These are phyloP conservation scores for Pachycephus smyrnensis DNA, from an alignment of 2,888 invertebrate genomes.

Conservation along the genomic window DNA sequence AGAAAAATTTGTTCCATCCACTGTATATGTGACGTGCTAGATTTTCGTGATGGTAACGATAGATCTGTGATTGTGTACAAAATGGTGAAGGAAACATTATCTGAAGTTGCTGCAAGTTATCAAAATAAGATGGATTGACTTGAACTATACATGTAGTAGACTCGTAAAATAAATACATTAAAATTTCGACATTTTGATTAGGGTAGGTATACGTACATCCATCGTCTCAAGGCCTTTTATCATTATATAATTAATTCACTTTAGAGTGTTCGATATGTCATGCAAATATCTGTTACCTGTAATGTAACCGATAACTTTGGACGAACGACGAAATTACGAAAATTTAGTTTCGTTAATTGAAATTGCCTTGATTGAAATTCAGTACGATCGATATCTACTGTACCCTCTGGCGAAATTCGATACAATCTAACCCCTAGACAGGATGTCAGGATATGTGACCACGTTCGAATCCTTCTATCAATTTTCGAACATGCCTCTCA, in stretches of 20 bases:
- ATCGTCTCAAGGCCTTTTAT: neutral
- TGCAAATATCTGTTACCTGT: neutral
- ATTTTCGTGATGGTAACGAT: neutral
- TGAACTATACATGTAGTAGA: neutral
- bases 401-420: slow-evolving; percentile 21
- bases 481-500: slow-evolving; percentile 29
- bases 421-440: slow-evolving; percentile 21
- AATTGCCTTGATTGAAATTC: slow-evolving; percentile 33
- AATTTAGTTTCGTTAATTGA: slow-evolving; percentile 41
- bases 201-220: neutral
- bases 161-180: neutral
- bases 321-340: neutral
- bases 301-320: too few species aligned
- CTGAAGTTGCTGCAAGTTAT: neutral
- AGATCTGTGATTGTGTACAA: neutral
- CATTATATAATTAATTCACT: neutral
- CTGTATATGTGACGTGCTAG: neutral
- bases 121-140: neutral
- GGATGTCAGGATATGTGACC: neutral
- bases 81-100: too few species aligned
- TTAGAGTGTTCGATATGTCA: neutral
- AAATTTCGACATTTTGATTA: too few species aligned
- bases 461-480: slow-evolving; percentile 9
- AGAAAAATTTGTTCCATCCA: neutral
- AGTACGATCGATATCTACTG: slow-evolving; percentile 33